Evolutionary conservation across 2,888 invertebrate species (phyloP), one percentile per base, ranked within the genome.

Genomic region (Heteromyza rotundicornis): DNA sequence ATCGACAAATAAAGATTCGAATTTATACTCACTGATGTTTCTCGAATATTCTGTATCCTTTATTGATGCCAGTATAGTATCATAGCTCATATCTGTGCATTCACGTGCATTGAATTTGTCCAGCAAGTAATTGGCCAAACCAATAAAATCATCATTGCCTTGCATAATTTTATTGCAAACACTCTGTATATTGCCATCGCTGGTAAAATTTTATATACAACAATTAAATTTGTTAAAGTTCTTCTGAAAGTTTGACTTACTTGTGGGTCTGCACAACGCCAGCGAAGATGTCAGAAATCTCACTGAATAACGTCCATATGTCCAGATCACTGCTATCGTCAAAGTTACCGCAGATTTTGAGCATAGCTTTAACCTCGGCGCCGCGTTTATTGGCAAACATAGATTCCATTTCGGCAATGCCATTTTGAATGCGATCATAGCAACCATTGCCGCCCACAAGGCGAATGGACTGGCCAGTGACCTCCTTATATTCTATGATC

Each of bases 401-500:
- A 3, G 63, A 40, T 65, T 82, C 81, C 62, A 82, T 56, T 64
- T 75, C 73, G 2, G 72, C 72, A 49, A 82, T 73, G 16, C 80
- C 82, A 2, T 69, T 76, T 56, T 80, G 49, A 27, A 83, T 79
- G 36, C 81, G 75, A 3, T 74, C 68, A 32, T 81, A 76, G 52
- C 83, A 83, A 1, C 65, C 67, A 3, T 73, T 57, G 1, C 83
- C 82, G 3, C 82, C 79, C 57, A 82, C 69, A 22, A 73, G 51
- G 2, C 65, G 63, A 14, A 83, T 80, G 0, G 83, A 81, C 57
- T 76, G 63, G 0, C 81, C 82, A 22, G 76, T 77, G 1, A 82
- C 69, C 68, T 81, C 82, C 60, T 82, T 81, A 70, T 82, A 82
- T 64, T 83, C 83, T 82, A 40, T 23, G 16, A 32, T 5, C 7